Percentiles rank a stretch among this genome's conserved stretches.
These are phyloP conservation scores for Peromyscus aztecus DNA, from an alignment of 2,797 vertebrate species.

Conservation along the genomic window DNA sequence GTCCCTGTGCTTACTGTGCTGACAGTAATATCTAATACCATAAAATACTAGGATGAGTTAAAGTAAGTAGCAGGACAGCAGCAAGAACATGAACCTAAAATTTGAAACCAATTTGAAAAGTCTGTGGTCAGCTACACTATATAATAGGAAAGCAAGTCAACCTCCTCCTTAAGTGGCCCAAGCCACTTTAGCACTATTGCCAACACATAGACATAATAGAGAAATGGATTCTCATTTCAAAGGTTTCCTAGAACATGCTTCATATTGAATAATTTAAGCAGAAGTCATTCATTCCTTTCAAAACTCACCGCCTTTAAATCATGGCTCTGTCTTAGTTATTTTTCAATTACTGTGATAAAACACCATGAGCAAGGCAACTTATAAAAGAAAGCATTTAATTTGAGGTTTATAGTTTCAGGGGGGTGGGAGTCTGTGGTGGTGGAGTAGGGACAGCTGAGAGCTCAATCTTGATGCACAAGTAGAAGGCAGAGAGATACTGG, in stretches of 20 bases:
- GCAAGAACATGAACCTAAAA: slow-evolving; percentile 74
- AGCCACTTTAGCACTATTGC: slow-evolving; percentile 33
- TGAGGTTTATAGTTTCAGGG: neutral
- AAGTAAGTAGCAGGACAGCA: slow-evolving; percentile 70
- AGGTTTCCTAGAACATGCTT: slow-evolving; percentile 66
- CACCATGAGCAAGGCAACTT: neutral
- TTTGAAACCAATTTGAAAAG: slow-evolving; percentile 79
- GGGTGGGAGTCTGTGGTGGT: neutral
- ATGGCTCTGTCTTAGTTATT: neutral
- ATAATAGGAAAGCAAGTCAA: slow-evolving; percentile 70
- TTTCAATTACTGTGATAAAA: neutral
- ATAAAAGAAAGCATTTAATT: neutral
- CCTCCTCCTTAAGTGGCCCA: slow-evolving; percentile 56
- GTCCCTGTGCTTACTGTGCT: slow-evolving; percentile 70
- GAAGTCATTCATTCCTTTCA: slow-evolving; percentile 70
- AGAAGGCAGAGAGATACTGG: neutral
- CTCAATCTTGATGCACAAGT: neutral
- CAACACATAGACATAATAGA: slow-evolving; percentile 67
- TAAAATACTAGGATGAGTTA: slow-evolving; percentile 79
- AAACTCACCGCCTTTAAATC: slow-evolving; percentile 68
- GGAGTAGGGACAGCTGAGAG: neutral
- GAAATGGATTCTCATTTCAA: slow-evolving; percentile 74
- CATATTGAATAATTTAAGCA: slow-evolving; percentile 66
- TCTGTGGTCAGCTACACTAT: slow-evolving; percentile 68
- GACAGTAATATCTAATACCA: slow-evolving; percentile 66